Evolutionary conservation across 2,113 vertebrate species (phyloP).

Genomic region (Hydrochoerus hydrochaeris): DNA sequence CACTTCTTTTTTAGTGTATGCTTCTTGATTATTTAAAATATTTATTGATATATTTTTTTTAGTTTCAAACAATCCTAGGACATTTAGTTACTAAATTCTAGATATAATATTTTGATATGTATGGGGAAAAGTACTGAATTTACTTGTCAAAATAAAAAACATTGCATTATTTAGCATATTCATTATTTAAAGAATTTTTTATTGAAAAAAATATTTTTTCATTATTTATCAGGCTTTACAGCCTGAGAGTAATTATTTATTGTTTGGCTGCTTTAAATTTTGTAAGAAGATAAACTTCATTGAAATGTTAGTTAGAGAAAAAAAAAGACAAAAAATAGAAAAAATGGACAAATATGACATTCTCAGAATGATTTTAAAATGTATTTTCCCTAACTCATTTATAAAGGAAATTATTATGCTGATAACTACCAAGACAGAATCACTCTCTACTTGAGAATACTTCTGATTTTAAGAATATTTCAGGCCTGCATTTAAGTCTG

Average conservation of each 20-base stretch:
- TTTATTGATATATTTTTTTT: constrained; percentile 16
- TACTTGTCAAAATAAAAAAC: not conserved
- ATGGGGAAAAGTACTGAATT: constrained; percentile 12
- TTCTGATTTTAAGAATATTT: constrained; percentile 21
- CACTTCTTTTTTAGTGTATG: constrained; percentile 48
- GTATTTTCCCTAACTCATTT: not conserved
- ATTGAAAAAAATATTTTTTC: not conserved
- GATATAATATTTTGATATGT: constrained; percentile 47
- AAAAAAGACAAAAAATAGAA: not conserved
- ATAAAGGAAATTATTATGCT: not conserved
- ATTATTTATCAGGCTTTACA: not conserved
- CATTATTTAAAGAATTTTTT: constrained; percentile 31
- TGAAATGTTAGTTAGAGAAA: not conserved
- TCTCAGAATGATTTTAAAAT: constrained; percentile 27
- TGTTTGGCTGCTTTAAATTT: not conserved
- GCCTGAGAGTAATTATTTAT: constrained; percentile 15
- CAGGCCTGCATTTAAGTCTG: not conserved
- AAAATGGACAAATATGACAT: not conserved
- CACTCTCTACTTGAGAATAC: not conserved
- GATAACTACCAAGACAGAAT: not conserved
- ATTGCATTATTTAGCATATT: constrained; percentile 23
- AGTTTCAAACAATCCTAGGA: constrained; percentile 54
- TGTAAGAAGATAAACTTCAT: not conserved
- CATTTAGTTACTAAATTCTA: constrained; percentile 33
- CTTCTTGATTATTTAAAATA: constrained; percentile 44